A percentile compares a stretch with the other conserved stretches of the same genome.
phyloP scores from a whole-genome alignment of 1,140 invertebrate species.

The Leptinotarsa texana region DNA sequence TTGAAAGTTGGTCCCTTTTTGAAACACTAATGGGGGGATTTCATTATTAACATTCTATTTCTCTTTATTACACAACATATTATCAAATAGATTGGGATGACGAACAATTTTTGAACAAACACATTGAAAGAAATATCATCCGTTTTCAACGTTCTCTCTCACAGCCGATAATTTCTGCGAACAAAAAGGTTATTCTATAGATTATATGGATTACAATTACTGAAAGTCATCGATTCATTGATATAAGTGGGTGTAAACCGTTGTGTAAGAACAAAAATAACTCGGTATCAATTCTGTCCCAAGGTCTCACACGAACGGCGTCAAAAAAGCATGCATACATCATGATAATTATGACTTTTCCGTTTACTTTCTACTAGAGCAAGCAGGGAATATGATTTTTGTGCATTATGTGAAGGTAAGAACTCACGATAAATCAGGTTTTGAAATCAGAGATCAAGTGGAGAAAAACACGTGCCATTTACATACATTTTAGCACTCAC shows the following conservation, averaged over 20 bases:
- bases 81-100: too few species aligned
- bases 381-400: background rate
- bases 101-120: too few species aligned
- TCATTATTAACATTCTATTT: too few species aligned
- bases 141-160: too few species aligned
- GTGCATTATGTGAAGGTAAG: background rate
- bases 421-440: background rate
- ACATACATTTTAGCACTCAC: too few species aligned
- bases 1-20: too few species aligned
- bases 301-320: background rate
- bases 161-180: background rate
- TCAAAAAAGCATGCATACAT: background rate
- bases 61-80: too few species aligned
- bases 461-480: too few species aligned
- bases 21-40: too few species aligned
- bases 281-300: background rate
- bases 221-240: slow-evolving; percentile 2
- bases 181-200: background rate
- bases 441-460: too few species aligned
- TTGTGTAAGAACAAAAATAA: background rate
- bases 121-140: too few species aligned
- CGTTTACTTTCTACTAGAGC: background rate
- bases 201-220: background rate
- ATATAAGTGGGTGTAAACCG: background rate
- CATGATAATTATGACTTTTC: background rate